Evolutionary conservation across 2,113 vertebrate species (phyloP).

Genomic region (Daphoenositta chrysoptera): DNA sequence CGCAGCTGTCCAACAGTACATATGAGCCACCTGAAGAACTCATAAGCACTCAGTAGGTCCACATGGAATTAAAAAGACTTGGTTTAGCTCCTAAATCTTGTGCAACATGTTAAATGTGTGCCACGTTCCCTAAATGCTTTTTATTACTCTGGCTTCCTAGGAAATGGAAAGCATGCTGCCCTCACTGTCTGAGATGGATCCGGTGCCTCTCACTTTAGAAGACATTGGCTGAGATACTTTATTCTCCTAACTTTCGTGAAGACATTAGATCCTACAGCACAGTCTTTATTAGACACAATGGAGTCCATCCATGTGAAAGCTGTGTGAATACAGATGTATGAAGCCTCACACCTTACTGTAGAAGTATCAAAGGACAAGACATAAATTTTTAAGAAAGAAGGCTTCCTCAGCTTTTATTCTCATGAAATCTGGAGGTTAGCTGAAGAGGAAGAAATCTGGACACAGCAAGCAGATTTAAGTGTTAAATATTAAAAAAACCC

Average conservation of each 20-base stretch:
- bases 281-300: not conserved
- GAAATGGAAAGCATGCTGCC: not conserved
- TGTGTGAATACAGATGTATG: not conserved
- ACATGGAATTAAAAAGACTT: not conserved
- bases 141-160: not conserved
- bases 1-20: not conserved
- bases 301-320: not conserved
- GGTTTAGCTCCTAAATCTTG: not conserved
- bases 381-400: not conserved
- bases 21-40: not conserved
- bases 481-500: not conserved
- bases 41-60: not conserved
- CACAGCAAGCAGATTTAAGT: not conserved
- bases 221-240: not conserved
- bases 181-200: not conserved
- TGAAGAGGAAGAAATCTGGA: not conserved
- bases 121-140: not conserved
- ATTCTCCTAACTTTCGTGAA: not conserved
- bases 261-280: not conserved
- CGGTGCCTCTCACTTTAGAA: not conserved
- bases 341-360: not conserved
- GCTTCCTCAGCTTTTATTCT: not conserved
- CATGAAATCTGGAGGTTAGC: not conserved
- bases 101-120: not conserved
- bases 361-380: not conserved